Evolutionary conservation across 1,140 invertebrate species (phyloP).

Genomic region (Halictus rubicundus): DNA sequence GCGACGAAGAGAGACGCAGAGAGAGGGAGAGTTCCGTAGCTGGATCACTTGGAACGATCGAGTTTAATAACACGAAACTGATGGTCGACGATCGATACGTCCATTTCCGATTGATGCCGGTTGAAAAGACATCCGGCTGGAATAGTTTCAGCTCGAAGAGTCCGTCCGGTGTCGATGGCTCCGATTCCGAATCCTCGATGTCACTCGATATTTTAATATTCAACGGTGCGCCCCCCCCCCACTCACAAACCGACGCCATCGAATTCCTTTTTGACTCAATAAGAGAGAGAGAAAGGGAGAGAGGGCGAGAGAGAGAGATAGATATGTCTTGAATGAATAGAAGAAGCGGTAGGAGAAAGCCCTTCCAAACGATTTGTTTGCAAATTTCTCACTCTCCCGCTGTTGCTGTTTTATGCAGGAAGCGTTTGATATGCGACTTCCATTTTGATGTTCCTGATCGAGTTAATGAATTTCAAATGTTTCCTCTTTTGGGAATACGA

Average conservation of each 20-base stretch:
- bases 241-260: neutral
- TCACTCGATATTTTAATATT: slow-evolving; percentile 39
- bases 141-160: slow-evolving; percentile 24
- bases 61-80: slow-evolving; percentile 34
- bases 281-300: neutral
- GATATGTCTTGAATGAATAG: too few species aligned
- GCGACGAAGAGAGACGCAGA: too few species aligned
- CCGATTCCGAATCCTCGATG: slow-evolving; percentile 16
- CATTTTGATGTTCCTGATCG: too few species aligned
- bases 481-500: too few species aligned
- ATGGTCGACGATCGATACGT: slow-evolving; percentile 29
- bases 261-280: neutral
- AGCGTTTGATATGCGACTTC: too few species aligned
- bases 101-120: slow-evolving; percentile 33
- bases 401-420: too few species aligned
- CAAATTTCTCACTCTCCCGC: neutral
- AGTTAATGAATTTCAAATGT: too few species aligned
- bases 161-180: slow-evolving; percentile 13
- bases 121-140: slow-evolving; percentile 17
- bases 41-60: slow-evolving; percentile 3
- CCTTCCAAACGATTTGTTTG: neutral
- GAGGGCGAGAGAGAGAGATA: neutral
- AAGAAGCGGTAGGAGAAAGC: neutral
- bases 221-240: neutral
- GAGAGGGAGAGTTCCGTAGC: neutral